phyloP scores from a whole-genome alignment of 2,888 invertebrate genomes.

The Lepidocyrtinus sp. region DNA sequence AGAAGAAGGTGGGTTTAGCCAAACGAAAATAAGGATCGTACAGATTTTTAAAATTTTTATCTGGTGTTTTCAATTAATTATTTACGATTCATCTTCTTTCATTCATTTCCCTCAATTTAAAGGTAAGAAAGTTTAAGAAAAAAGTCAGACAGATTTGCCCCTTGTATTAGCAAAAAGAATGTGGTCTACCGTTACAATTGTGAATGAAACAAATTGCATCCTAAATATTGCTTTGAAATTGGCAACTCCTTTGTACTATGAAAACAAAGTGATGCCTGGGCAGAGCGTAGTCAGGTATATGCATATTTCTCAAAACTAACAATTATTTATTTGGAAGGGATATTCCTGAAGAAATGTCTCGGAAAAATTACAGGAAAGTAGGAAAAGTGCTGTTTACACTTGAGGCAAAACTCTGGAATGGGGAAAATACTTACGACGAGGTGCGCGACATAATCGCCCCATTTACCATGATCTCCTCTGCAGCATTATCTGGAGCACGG shows the following conservation, averaged over 20 bases:
- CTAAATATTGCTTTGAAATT: conserved; percentile 60
- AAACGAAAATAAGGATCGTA: too few species aligned
- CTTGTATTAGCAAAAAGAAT: conserved; percentile 30
- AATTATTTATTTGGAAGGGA: neutral
- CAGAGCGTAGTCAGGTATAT: conserved; percentile 56
- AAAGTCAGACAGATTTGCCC: neutral
- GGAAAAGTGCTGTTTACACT: conserved; percentile 62
- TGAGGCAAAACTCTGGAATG: conserved; percentile 62
- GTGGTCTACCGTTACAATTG: conserved; percentile 60
- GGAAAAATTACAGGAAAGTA: conserved; percentile 56
- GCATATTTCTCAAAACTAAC: too few species aligned
- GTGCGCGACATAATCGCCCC: conserved; percentile 60
- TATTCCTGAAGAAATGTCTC: neutral
- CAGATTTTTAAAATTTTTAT: too few species aligned
- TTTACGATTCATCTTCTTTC: too few species aligned
- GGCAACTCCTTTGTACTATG: conserved; percentile 60
- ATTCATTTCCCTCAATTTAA: too few species aligned
- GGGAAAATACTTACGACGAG: conserved; percentile 62
- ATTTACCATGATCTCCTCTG: conserved; percentile 60
- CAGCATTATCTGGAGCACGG: conserved; percentile 55
- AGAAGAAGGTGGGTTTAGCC: neutral
- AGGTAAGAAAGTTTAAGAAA: too few species aligned
- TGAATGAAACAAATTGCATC: conserved; percentile 62
- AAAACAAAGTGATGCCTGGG: conserved; percentile 60
- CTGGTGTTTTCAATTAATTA: too few species aligned